Conservation (phyloP, 2,888 invertebrate genomes). For the Tolmerus cingulatus region DNA sequence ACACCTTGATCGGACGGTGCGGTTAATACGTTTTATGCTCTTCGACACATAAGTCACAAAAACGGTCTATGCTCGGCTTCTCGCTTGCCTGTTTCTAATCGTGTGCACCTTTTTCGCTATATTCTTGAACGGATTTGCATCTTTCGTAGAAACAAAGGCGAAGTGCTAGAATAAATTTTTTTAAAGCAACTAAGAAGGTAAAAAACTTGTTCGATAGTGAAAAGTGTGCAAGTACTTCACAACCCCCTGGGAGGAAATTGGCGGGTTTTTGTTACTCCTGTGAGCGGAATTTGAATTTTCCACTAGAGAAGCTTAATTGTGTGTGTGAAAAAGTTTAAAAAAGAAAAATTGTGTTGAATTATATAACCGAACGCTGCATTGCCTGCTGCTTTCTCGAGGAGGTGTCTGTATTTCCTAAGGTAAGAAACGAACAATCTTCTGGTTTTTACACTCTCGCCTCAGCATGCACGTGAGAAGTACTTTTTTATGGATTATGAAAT, state of each 20-base stretch:
- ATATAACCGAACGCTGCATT: not conserved
- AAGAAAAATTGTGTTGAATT: not conserved
- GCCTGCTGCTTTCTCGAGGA: not conserved
- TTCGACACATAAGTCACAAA: constrained; percentile 46
- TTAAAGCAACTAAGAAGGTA: not conserved
- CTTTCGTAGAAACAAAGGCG: not conserved
- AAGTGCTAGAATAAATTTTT: not conserved
- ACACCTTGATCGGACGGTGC: constrained; percentile 38
- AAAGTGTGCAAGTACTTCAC: not conserved
- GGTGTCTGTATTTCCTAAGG: constrained; percentile 3
- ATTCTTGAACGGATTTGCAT: not conserved
- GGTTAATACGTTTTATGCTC: constrained; percentile 46
- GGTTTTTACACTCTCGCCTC: not conserved
- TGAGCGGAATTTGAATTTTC: not conserved
- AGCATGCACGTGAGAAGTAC: not conserved
- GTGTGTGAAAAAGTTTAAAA: not conserved
- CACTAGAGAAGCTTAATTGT: not conserved
- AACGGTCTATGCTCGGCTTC: not conserved
- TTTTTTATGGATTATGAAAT: constrained; percentile 32
- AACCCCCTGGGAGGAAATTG: not conserved
- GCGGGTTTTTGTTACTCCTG: not conserved
- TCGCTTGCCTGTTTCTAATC: not conserved
- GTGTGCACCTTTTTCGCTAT: not conserved
- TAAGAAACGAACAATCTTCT: constrained; percentile 19
- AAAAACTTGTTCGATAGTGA: not conserved